phyloP scores from a whole-genome alignment of 2,888 invertebrate species.

The Melangyna quadrimaculata region DNA sequence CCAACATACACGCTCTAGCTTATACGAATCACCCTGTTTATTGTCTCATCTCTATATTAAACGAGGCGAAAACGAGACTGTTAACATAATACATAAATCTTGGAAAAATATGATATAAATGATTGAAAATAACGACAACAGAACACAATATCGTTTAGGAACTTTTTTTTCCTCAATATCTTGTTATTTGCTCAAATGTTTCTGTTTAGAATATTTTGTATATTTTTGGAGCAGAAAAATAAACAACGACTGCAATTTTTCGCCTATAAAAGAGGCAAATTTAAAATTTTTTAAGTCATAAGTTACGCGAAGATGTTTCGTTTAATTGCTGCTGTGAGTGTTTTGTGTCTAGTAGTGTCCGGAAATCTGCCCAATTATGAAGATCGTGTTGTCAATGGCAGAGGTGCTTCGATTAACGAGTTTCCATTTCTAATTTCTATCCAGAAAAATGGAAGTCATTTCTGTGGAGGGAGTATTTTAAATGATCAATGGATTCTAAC shows the following conservation, averaged over 20 bases:
- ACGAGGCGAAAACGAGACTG: no score
- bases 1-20: no score
- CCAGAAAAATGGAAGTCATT: neutral
- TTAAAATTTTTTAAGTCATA: neutral
- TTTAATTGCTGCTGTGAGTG: neutral
- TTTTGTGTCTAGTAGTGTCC: neutral
- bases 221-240: neutral
- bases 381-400: neutral
- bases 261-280: neutral
- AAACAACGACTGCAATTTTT: neutral
- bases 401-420: neutral
- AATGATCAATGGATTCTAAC: neutral
- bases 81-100: no score
- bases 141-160: no score
- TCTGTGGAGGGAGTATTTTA: neutral
- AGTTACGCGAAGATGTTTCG: constrained; percentile 7
- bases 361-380: neutral
- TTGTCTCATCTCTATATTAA: no score
- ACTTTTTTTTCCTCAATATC: neutral
- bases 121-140: no score
- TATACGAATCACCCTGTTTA: no score
- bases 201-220: neutral
- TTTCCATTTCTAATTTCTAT: neutral
- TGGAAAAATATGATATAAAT: no score
- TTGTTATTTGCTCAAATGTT: neutral